phyloP scores from a whole-genome alignment of 2,113 vertebrate species.

The Megaptera novaeangliae region DNA sequence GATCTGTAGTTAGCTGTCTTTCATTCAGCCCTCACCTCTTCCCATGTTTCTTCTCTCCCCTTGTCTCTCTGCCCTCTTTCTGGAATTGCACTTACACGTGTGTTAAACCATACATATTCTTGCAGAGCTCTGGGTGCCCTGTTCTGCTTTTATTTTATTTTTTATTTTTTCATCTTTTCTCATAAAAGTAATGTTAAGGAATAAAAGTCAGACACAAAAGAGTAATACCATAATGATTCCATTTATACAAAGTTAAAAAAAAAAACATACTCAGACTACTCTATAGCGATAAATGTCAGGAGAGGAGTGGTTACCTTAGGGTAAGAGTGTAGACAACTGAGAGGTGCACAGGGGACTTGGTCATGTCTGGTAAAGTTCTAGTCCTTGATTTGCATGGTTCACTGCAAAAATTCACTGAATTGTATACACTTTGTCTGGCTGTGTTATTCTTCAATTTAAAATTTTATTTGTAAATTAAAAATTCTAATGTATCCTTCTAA shows the following conservation, averaged over 20 bases:
- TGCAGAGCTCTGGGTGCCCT: neutral
- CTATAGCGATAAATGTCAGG: neutral
- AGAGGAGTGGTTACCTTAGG: too few species aligned
- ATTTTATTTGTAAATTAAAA: neutral
- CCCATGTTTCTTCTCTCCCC: neutral
- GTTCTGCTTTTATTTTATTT: neutral
- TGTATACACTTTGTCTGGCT: neutral
- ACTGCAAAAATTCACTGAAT: neutral
- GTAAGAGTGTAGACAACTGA: rapidly evolving
- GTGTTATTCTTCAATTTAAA: neutral
- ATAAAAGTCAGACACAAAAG: neutral
- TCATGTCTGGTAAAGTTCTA: rapidly evolving
- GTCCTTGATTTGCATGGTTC: neutral
- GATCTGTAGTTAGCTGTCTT: too few species aligned
- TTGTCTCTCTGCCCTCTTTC: neutral
- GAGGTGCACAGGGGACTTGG: rapidly evolving
- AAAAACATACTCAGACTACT: too few species aligned
- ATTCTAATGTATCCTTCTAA: neutral
- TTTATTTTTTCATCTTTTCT: neutral
- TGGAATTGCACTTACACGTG: rapidly evolving
- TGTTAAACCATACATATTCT: too few species aligned
- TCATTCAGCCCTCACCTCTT: neutral
- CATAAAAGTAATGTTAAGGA: neutral
- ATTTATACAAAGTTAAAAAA: too few species aligned
- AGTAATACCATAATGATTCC: neutral